A percentile compares a stretch with the other conserved stretches of the same genome.
Conservation (phyloP, 1,140 invertebrate genomes). For the Diachasmimorpha longicaudata region DNA sequence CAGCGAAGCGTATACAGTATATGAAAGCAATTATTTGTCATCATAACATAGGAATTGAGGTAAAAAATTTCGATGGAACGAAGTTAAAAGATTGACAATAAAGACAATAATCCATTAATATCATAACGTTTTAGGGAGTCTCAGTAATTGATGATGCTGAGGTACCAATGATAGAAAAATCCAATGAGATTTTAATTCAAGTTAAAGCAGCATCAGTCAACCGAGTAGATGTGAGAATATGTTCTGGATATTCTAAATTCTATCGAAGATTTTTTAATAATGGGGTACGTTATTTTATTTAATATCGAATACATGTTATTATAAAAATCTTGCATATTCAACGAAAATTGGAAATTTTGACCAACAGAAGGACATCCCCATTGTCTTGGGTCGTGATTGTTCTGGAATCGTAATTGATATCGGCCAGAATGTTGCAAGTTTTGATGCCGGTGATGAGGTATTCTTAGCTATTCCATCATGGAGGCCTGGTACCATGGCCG, state of each 20-base stretch:
- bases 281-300: slow-evolving; percentile 55
- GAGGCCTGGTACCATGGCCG: slow-evolving; percentile 68
- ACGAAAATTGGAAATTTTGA: slow-evolving; percentile 52
- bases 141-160: slow-evolving; percentile 66
- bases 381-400: slow-evolving; percentile 74
- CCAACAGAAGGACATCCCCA: slow-evolving; percentile 65
- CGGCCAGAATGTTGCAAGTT: slow-evolving; percentile 66
- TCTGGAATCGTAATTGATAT: slow-evolving; percentile 72
- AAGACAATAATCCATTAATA: too few species aligned
- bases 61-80: slow-evolving; percentile 42
- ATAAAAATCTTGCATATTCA: too few species aligned
- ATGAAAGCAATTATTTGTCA: slow-evolving; percentile 66
- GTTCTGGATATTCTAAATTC: slow-evolving; percentile 67
- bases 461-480: slow-evolving; percentile 68
- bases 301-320: slow-evolving; percentile 12
- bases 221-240: slow-evolving; percentile 70
- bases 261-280: slow-evolving; percentile 66
- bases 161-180: slow-evolving; percentile 63
- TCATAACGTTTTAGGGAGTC: slow-evolving; percentile 56
- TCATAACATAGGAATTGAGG: slow-evolving; percentile 64
- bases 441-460: slow-evolving; percentile 72
- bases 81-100: too few species aligned
- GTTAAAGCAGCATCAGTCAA: slow-evolving; percentile 72
- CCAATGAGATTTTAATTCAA: slow-evolving; percentile 70
- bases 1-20: slow-evolving; percentile 50